These are phyloP conservation scores for Nasonia oneida DNA, from an alignment of 2,888 invertebrate species.

Conservation along the genomic window DNA sequence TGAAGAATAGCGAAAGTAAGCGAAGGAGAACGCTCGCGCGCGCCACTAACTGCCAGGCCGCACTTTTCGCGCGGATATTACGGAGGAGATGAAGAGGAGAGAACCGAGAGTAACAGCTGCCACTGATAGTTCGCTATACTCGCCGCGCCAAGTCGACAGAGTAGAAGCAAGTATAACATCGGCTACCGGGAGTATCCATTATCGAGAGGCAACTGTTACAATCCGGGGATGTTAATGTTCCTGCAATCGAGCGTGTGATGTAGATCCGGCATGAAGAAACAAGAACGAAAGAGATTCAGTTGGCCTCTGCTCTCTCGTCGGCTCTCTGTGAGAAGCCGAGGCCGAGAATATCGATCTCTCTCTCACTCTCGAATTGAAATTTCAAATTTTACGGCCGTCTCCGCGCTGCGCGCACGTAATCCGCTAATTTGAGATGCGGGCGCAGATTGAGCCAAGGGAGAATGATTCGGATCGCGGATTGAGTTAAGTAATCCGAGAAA, in stretches of 20 bases:
- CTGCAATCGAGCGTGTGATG: slow-evolving; percentile 65
- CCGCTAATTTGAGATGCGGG: slow-evolving; percentile 39
- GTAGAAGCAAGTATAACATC: slow-evolving; percentile 54
- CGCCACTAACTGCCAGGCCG: slow-evolving; percentile 5
- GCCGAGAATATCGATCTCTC: slow-evolving; percentile 44
- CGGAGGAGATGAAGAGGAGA: neutral
- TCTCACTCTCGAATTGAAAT: slow-evolving; percentile 48
- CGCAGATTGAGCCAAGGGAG: neutral
- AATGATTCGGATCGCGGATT: slow-evolving; percentile 28
- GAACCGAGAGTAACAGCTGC: slow-evolving; percentile 65
- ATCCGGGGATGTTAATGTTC: slow-evolving; percentile 68
- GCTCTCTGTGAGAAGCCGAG: slow-evolving; percentile 9
- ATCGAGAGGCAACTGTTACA: slow-evolving; percentile 67
- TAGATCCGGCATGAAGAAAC: slow-evolving; percentile 47
- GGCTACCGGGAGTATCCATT: slow-evolving; percentile 68
- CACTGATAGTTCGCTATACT: slow-evolving; percentile 67
- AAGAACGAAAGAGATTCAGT: neutral
- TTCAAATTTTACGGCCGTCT: slow-evolving; percentile 48
- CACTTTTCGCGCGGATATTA: neutral
- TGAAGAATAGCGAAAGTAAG: slow-evolving; percentile 50
- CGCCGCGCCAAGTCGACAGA: slow-evolving; percentile 32
- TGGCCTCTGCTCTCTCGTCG: neutral
- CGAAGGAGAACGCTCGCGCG: slow-evolving; percentile 10
- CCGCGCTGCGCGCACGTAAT: neutral
- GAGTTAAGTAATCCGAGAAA: neutral